Percentiles rank a stretch among this genome's conserved stretches.
phyloP scores from a whole-genome alignment of 2,888 invertebrate genomes.

The Limnephilus auricula region DNA sequence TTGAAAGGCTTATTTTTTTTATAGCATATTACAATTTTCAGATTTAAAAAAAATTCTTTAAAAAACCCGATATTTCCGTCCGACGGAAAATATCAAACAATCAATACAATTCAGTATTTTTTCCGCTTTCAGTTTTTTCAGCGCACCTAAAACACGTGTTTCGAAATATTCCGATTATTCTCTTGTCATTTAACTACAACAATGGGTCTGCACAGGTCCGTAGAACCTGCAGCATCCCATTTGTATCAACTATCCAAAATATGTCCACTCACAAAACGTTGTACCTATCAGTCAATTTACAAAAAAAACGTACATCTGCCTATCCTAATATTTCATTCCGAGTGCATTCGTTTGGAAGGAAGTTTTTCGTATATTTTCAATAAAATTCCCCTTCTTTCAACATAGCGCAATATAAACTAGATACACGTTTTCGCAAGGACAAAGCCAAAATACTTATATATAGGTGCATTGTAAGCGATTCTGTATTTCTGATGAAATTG shows the following conservation, averaged over 20 bases:
- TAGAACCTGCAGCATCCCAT: slow-evolving; percentile 2
- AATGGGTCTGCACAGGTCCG: slow-evolving; percentile 9
- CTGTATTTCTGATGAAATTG: no score
- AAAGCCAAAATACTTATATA: no score
- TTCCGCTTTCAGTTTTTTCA: neutral
- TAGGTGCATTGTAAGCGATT: no score
- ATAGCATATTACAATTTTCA: neutral
- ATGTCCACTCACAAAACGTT: slow-evolving; percentile 12
- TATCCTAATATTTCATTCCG: neutral
- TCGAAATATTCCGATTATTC: slow-evolving; percentile 37
- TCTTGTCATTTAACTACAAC: slow-evolving; percentile 15
- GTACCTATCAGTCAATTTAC: slow-evolving; percentile 18
- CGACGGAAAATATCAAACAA: neutral
- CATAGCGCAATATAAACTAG: neutral
- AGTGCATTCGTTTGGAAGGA: neutral
- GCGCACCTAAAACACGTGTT: neutral
- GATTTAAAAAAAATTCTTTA: neutral
- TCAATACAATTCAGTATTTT: neutral
- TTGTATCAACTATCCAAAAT: slow-evolving; percentile 34
- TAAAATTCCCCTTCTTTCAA: neutral
- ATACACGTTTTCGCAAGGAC: no score
- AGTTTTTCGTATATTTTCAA: neutral
- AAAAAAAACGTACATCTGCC: neutral
- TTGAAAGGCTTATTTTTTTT: no score
- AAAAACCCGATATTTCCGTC: neutral